Conservation (phyloP, 2,797 vertebrate genomes). For the Pangasius macronema region DNA sequence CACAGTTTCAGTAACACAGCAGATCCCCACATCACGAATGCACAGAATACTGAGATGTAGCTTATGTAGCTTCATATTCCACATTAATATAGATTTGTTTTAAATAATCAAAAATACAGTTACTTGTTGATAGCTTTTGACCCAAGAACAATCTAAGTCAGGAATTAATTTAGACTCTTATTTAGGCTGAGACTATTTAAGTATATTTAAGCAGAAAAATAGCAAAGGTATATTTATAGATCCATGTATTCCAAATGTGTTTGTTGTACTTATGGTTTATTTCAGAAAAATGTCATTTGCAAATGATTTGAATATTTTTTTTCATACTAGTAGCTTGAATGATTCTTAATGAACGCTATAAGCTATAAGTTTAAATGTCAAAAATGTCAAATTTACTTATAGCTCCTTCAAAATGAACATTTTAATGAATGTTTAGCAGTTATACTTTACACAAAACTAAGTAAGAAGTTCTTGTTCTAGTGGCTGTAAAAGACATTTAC, state of each 20-base stretch:
- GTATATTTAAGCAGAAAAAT: neutral
- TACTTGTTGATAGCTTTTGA: neutral
- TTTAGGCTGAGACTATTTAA: neutral
- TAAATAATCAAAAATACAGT: neutral
- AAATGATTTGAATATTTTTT: neutral
- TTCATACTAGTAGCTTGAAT: neutral
- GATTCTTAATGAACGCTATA: neutral
- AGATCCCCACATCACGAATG: neutral
- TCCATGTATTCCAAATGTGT: neutral
- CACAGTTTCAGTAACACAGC: slow-evolving; percentile 23
- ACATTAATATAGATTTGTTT: neutral
- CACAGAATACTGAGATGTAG: neutral
- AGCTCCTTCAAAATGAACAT: neutral
- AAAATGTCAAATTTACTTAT: neutral
- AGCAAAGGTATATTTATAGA: neutral
- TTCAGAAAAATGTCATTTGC: neutral
- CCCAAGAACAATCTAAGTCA: neutral
- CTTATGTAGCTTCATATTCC: too few relatives aligned
- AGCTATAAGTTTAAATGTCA: neutral
- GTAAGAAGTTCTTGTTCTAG: neutral
- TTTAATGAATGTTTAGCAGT: neutral
- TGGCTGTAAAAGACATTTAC: slow-evolving; percentile 44
- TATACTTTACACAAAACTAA: neutral
- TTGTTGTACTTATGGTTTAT: neutral
- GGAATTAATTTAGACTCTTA: neutral